A percentile compares a stretch with the other conserved stretches of the same genome.
phyloP scores from a whole-genome alignment of 2,797 vertebrate species.

The Siniperca undulata region DNA sequence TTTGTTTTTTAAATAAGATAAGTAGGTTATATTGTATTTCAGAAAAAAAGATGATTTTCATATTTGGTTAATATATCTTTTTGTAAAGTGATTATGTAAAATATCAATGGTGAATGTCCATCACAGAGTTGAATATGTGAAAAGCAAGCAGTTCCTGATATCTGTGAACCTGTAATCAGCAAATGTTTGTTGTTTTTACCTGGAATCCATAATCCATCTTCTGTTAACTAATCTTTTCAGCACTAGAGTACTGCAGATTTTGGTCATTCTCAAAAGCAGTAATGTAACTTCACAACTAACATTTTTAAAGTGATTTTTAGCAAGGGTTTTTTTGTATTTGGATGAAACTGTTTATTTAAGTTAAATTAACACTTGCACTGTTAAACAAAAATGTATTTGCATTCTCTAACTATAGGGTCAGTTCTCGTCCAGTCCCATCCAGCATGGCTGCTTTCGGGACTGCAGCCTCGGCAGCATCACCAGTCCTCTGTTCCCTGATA shows the following conservation, averaged over 20 bases:
- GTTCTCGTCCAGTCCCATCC: constrained; percentile 97
- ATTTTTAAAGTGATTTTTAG: not conserved
- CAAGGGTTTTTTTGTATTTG: not conserved
- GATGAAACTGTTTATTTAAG: not conserved
- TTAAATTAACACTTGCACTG: not conserved
- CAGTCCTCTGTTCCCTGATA: constrained; percentile 88
- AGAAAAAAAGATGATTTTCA: too few relatives aligned
- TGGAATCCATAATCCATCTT: not conserved
- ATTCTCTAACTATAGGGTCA: constrained; percentile 86
- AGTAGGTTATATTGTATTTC: too few relatives aligned
- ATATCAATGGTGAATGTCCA: too few relatives aligned
- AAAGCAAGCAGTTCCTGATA: not conserved
- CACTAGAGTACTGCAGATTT: not conserved
- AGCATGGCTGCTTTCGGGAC: constrained; percentile 86
- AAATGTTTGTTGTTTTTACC: not conserved
- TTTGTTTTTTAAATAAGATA: too few relatives aligned
- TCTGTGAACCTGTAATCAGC: not conserved
- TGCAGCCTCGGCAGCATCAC: constrained; percentile 92
- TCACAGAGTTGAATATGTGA: too few relatives aligned
- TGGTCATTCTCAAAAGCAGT: not conserved
- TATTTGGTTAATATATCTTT: too few relatives aligned
- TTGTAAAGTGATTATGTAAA: too few relatives aligned
- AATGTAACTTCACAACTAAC: not conserved
- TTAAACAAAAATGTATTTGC: not conserved
- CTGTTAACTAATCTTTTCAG: not conserved